Evolutionary conservation across 2,888 invertebrate genomes (phyloP), one percentile per base, ranked within the genome.

Genomic region (Sinodicranocentrus sp.): DNA sequence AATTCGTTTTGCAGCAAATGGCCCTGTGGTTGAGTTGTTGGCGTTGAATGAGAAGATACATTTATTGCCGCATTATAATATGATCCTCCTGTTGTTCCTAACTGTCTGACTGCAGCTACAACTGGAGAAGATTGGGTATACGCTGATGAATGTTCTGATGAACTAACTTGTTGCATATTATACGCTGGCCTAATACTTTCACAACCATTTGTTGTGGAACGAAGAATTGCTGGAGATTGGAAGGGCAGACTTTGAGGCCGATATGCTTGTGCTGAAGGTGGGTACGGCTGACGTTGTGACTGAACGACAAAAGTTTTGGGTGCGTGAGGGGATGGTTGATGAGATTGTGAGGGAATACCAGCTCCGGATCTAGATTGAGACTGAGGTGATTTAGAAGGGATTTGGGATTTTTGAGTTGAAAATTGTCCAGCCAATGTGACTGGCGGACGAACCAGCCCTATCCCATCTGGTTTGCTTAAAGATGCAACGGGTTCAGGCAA

Each of bases 131-230:
- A n/a, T n/a, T n/a, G n/a, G n/a, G n/a, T n/a, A n/a, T n/a, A n/a
- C n/a, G n/a, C n/a, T n/a, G n/a, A n/a, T n/a, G n/a, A n/a, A 33
- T 33, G 33, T 6, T 33, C 3, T 33, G 5, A 3, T 33, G 33
- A 10, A 33, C 23, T 3, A 15, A 25, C 39, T 65, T 65, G 65
- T n/a, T 43, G 43, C 8, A 39, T 48, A 39, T 10, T 65, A 25
- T 61, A 48, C 8, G 13, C 25, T 44, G 25, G 19, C 43, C 61
- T 78, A 21, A 8, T 33, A 19, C 26, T 65, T 63, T 79, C 79
- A 72, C 65, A 79, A 72, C 79, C 79, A 79, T 79, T 72, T 54
- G 43, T 48, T 63, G 26, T 79, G 43, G 57, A 19, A 67, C 68
- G 77, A 25, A 23, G 59, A 57, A 13, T 48, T 5, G 8, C 65